Conservation (phyloP, 2,113 vertebrate species). For the sheep (Ovis aries) region ARS-UI_Ramb_v3.0 NC_056073.1:6253501-6254000, state of each 20-base stretch:
- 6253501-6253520: background rate
- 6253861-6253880: background rate
- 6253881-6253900: background rate
- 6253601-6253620: background rate
- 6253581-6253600: background rate
- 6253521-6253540: background rate
- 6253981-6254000: background rate
- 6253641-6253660: background rate
- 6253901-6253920: background rate
- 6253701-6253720: background rate
- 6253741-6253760: background rate
- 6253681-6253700: background rate
- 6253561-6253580: background rate
- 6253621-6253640: background rate
- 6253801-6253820: background rate
- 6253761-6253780: background rate
- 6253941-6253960: background rate
- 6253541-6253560: rapidly evolving
- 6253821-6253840: background rate
- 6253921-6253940: background rate
- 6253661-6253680: background rate
- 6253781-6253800: background rate
- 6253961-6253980: background rate
- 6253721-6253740: background rate
- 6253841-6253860: background rate